phyloP scores from a whole-genome alignment of 2,797 vertebrate species.

The Pygocentrus nattereri region DNA sequence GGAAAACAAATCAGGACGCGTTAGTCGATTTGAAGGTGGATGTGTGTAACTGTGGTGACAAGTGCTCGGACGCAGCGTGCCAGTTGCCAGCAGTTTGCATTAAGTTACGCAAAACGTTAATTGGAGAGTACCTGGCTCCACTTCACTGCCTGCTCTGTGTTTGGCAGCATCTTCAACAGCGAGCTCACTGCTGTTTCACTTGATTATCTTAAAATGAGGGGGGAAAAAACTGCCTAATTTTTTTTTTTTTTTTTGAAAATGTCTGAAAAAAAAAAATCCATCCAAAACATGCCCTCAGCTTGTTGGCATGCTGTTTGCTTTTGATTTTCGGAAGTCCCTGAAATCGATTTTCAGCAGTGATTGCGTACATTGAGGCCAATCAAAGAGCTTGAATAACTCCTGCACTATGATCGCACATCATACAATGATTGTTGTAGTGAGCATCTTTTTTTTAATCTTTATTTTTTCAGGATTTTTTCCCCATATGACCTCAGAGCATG shows the following conservation, averaged over 20 bases:
- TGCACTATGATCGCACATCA: conserved; percentile 73
- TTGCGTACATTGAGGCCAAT: conserved; percentile 79
- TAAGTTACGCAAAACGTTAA: conserved; percentile 81
- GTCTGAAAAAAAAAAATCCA: conserved; percentile 51
- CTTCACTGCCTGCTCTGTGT: conserved; percentile 76
- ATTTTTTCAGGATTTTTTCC: conserved; percentile 54
- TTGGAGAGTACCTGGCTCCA: conserved; percentile 83
- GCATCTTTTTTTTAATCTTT: conserved; percentile 31
- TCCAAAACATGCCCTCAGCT: conserved; percentile 72
- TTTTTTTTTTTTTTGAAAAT: conserved; percentile 30
- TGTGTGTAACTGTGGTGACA: conserved; percentile 79
- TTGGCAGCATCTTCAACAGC: conserved; percentile 76
- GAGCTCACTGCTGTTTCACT: conserved; percentile 78
- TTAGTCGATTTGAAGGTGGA: conserved; percentile 77
- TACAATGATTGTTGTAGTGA: conserved; percentile 71
- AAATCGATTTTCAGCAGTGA: conserved; percentile 83
- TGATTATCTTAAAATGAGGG: conserved; percentile 77
- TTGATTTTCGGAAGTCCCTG: conserved; percentile 81
- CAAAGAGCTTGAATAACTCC: conserved; percentile 80
- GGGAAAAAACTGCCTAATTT: conserved; percentile 12
- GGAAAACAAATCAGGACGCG: conserved; percentile 78
- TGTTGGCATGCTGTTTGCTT: conserved; percentile 72
- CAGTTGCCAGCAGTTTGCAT: conserved; percentile 80
- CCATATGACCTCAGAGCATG: conserved; percentile 76
- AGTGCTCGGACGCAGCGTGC: conserved; percentile 74